Evolutionary conservation across 2,888 invertebrate species (phyloP), one percentile per base, ranked within the genome.

Genomic region (Pollenia amentaria): DNA sequence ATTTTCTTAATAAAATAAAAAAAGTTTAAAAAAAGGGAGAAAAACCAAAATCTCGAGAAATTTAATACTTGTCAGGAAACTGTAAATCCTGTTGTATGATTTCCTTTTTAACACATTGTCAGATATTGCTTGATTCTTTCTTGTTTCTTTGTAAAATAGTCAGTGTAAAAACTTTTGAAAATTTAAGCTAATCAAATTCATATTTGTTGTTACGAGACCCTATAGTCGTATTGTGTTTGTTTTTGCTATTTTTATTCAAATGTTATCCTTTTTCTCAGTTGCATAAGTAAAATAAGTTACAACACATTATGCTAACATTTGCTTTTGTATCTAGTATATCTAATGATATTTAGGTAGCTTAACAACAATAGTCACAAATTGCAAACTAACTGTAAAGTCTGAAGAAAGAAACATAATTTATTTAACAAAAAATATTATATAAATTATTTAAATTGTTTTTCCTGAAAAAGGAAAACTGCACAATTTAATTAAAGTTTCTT

Each of bases 141-240:
- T 60, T 51, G 42, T 38, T 21, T 21, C 42, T 42, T n/a, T 60
- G 29, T 18, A 14, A 4, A 69, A 53, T 64, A 12, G 40, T 18
- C 69, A 62, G 7, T 48, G 12, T 4, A 48, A 72, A 44, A 73
- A 21, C 14, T 75, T 83, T 46, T 12, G 0, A 48, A 67, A 38
- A 76, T 55, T 55, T 70, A 62, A 65, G 53, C 76, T 77, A 83
- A 72, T 83, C 83, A 83, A 83, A 83, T 83, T 72, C 83, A 72
- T 77, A 77, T 77, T 83, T 83, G 51, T 48, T 65, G 60, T 77
- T 64, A 72, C 21, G 55, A 64, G 57, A 70, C 14, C 64, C 57
- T 78, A 48, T 78, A 40, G 29, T 57, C 29, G 38, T 55, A 38
- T 29, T 55, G 44, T 48, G 42, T 12, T 70, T 69, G 40, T 42